These are phyloP conservation scores for Aphaenogaster ashmeadi DNA, from an alignment of 1,140 invertebrate species.

Conservation along the genomic window DNA sequence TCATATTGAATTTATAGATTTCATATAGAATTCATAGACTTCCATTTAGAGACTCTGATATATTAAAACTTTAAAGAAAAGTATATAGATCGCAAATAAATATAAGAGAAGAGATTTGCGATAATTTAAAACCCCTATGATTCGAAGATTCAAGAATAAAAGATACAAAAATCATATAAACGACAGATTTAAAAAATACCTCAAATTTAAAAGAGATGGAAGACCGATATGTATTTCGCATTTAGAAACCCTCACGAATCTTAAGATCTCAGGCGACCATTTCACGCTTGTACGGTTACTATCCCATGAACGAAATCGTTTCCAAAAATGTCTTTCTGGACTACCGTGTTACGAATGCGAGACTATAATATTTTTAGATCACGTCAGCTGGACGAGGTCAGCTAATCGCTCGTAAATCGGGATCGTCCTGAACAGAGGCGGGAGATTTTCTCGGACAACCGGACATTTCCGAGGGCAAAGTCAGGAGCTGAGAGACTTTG, in stretches of 20 bases:
- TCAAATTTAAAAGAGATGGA: not conserved
- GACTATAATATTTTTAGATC: not conserved
- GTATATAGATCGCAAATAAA: not conserved
- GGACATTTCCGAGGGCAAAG: constrained; percentile 1
- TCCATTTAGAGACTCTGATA: not conserved
- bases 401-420: constrained; percentile 58
- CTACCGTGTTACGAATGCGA: too few species aligned
- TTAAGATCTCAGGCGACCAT: not conserved
- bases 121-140: not conserved
- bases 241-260: not conserved
- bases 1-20: too few species aligned
- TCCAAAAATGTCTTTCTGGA: not conserved
- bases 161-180: not conserved
- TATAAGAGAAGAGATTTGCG: not conserved
- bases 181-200: not conserved
- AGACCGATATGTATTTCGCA: not conserved
- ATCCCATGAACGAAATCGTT: not conserved
- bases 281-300: not conserved
- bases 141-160: not conserved
- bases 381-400: constrained; percentile 19
- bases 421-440: constrained; percentile 39
- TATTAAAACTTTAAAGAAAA: not conserved
- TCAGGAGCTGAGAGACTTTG: not conserved
- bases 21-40: not conserved
- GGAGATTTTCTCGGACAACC: constrained; percentile 43